Evolutionary conservation across 2,113 vertebrate genomes (phyloP), one percentile per base, ranked within the genome.

Genomic region (Dasypus novemcinctus): DNA sequence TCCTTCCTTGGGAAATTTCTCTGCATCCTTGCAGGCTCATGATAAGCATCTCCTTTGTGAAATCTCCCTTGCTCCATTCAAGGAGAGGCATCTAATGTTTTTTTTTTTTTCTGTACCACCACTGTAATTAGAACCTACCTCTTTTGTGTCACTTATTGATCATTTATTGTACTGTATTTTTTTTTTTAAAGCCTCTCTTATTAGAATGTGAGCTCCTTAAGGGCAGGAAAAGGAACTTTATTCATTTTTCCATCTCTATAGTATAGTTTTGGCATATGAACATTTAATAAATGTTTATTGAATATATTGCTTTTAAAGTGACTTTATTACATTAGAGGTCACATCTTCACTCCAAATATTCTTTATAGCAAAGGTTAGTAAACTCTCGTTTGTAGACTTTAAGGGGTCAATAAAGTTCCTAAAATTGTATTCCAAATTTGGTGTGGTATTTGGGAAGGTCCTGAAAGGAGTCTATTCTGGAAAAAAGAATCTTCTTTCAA

Each of bases 61-160:
- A 85, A 54, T 31, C 29, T 14, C 36, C 74, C 72, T 61, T 75
- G 46, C 10, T 86, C 2, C 81, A 80, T 20, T 59, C 54, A 75
- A 69, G 75, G 46, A 86, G 79, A 36, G 46, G 78, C 46, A 20
- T 64, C 64, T 61, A 18, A 88, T 59, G 52, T 72, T 38, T n/a
- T 87, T n/a, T 92, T 81, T 18, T 57, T 57, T 49, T 7, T 49
- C 8, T 91, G 80, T 95, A 75, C 91, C 80, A 91, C 86, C 97
- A 97, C 97, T 97, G 94, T 96, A 96, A 94, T 93, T 89, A 92
- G 79, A 94, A 57, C 97, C 97, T 97, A 97, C 97, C 97, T 97
- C 97, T 97, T 84, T 17, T 87, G 78, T 82, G 38, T 89, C 59
- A 96, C 74, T 88, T 92, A 97, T 2, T 96, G 95, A n/a, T n/a